Base-by-base conservation (phyloP, 2,888 invertebrate species). In the Nezara viridula region DNA sequence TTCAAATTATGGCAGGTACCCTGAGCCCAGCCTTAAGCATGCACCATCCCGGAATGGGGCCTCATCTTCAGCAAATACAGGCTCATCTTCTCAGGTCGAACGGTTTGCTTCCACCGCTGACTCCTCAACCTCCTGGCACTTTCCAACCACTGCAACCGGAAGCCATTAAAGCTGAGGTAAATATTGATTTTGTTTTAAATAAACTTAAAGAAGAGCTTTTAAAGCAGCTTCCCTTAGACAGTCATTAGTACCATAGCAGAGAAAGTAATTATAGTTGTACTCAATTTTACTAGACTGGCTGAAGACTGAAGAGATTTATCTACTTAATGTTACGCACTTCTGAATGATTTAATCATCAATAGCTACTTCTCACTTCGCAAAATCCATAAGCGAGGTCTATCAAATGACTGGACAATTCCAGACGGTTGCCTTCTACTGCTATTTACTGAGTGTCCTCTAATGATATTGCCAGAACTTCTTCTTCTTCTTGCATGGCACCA, bases 1-100 rank as follows among this genome's bases (percentile, higher is more conserved):
- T n/a, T n/a, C n/a, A 44, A 47, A n/a, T 16, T 86, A 21, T 14
- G 5, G 77, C 91, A 93, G 94, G 96, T 91, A 96, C 97, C n/a
- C 95, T 98, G 93, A 97, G 97, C 91, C 98, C 98, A 24, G 97
- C 97, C 0, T 94, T 97, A 87, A 95, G 96, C 81, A 94, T 95
- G 93, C 94, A 94, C 89, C 94, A 94, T 89, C 94, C 95, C 0
- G 94, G 94, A 88, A 94, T 95, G 92, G 93, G 94, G 90, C 94
- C 95, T 60, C 96, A 96, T 91, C 93, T 96, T 89, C 96, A 96
- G 92, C 96, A 96, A 92, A 93, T 96, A 32, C 96, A 96, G 92
- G 97, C 97, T 16, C 98, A 98, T 93, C 94, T 98, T 92, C 95
- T 95, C 93, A 95, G 95, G 92, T 96, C 94, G 93, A 96, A 94